Evolutionary conservation across 2,888 invertebrate species (phyloP).

Genomic region (Furcula furcula): DNA sequence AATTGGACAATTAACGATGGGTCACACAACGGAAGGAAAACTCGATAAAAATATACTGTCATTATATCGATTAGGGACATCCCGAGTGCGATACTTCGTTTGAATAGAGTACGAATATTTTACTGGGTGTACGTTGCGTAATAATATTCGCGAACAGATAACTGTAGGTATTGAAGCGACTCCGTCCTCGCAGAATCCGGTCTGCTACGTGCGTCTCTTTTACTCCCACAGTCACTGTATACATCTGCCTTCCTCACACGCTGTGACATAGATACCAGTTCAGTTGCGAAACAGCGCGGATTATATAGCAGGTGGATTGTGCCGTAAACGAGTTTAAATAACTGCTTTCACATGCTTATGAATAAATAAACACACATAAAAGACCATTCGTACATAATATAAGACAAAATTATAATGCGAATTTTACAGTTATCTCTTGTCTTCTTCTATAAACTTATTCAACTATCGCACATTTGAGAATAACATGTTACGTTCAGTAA

Average conservation of each 20-base stretch:
- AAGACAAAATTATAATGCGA: constrained; percentile 17
- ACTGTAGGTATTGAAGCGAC: constrained; percentile 65
- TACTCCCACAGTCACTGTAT: constrained; percentile 29
- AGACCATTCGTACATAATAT: constrained; percentile 25
- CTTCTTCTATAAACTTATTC: constrained; percentile 4
- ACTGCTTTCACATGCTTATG: constrained; percentile 73
- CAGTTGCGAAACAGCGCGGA: constrained; percentile 80
- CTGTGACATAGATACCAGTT: constrained; percentile 76
- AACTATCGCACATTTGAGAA: background rate
- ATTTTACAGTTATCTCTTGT: constrained; percentile 12
- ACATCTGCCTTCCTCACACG: constrained; percentile 45
- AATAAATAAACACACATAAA: constrained; percentile 49
- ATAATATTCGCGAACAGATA: constrained; percentile 79
- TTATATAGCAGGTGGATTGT: constrained; percentile 81
- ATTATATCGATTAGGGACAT: constrained; percentile 14
- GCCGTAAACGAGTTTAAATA: constrained; percentile 77
- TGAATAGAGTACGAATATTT: constrained; percentile 57
- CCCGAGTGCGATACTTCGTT: constrained; percentile 34
- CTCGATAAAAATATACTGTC: constrained; percentile 24
- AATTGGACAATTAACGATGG: constrained; percentile 32
- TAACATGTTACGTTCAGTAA: too few relatives aligned
- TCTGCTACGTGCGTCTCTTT: constrained; percentile 47
- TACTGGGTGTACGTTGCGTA: constrained; percentile 71
- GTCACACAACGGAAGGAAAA: constrained; percentile 27
- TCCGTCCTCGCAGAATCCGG: constrained; percentile 73